Base-by-base conservation (phyloP, 2,888 invertebrate species). In the Himalopsyche tibetana region DNA sequence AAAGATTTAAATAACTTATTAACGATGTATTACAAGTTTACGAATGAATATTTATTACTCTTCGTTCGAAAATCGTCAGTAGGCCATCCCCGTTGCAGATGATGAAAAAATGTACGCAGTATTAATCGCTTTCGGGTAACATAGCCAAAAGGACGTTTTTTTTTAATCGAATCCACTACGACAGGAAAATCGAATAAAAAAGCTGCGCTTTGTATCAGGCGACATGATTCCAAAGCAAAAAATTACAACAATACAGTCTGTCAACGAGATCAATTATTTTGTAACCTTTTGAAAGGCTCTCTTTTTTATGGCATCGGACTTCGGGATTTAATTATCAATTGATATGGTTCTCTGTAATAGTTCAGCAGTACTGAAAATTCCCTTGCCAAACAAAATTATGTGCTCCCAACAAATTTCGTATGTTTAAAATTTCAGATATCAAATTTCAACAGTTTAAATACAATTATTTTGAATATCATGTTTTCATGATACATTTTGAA, bases 151-250 rank as follows among this genome's bases (percentile, higher is more conserved):
- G 45, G 80, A n/a, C 80, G 38, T 80, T 11, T 45, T 42, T n/a
- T 51, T 80, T 80, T 80, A 80, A 80, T 80, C 80, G 80, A 55
- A 82, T 45, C 45, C n/a, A 81, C 19, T 81, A 42, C 28, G 38
- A 12, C 74, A 5, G 74, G 74, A 55, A 36, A 82, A 82, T 55
- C n/a, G 15, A 45, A 51, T 45, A 80, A 80, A 80, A 80, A 42
- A 51, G n/a, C 80, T 51, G 45, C 80, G 51, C 42, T 80, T 51
- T 42, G 42, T 45, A 9, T 17, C 17, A 4, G 11, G 51, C 55
- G 82, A 55, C 36, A 36, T 36, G 74, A 36, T 38, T 38, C 36
- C 74, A 82, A 82, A 55, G 82, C 36, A 36, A 45, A 82, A 82
- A 82, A 82, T 36, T 28, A 82, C 36, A 55, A 82, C 82, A 82